Conservation (phyloP, 2,888 invertebrate genomes). For the Tortrix viridana region DNA sequence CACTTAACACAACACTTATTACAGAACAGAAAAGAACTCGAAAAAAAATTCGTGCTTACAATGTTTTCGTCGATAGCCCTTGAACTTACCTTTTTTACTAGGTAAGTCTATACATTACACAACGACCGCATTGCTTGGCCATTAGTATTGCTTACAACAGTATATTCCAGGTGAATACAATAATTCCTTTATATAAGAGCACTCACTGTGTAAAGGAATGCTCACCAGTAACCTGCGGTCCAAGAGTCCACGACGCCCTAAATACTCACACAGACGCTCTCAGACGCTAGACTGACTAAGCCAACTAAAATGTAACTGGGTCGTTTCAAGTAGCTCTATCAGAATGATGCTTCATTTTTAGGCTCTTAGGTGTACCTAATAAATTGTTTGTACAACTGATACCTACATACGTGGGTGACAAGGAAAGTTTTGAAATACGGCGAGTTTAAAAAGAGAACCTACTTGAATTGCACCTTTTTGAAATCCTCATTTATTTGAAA, state of each 20-base stretch:
- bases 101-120: not conserved
- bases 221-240: constrained; percentile 3
- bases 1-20: too few relatives aligned
- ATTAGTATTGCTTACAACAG: not conserved
- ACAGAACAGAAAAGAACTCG: too few relatives aligned
- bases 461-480: not conserved
- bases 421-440: not conserved
- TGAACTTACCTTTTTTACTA: too few relatives aligned
- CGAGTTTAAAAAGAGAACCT: not conserved
- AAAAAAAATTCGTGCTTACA: too few relatives aligned
- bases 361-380: not conserved
- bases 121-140: not conserved
- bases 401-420: not conserved
- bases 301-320: not conserved
- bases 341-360: not conserved
- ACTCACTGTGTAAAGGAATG: constrained; percentile 13
- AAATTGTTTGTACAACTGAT: not conserved
- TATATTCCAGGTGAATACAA: not conserved
- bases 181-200: constrained; percentile 7
- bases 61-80: too few relatives aligned
- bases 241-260: constrained; percentile 15
- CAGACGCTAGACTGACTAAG: constrained; percentile 2
- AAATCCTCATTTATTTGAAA: too few relatives aligned
- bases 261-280: constrained; percentile 12
- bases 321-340: not conserved